A percentile compares a stretch with the other conserved stretches of the same genome.
Conservation (phyloP, 2,888 invertebrate genomes). For the Synergus itoensis region DNA sequence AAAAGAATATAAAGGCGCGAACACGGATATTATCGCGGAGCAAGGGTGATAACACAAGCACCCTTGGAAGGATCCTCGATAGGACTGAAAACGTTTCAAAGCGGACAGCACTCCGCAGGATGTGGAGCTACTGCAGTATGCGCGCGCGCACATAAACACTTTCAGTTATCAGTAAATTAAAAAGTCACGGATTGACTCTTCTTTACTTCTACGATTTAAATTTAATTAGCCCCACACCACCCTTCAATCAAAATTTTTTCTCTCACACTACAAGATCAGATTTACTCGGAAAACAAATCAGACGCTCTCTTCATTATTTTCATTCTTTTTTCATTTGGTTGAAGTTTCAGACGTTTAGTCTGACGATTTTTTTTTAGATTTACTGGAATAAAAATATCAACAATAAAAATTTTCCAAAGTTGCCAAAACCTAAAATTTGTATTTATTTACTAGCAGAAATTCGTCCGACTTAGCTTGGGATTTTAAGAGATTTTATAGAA, state of each 20-base stretch:
- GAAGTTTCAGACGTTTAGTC: too few species aligned
- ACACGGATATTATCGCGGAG: slow-evolving; percentile 41
- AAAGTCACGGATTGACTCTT: background rate
- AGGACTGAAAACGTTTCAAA: slow-evolving; percentile 68
- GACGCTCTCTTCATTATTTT: background rate
- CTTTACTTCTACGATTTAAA: background rate
- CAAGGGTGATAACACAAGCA: slow-evolving; percentile 60
- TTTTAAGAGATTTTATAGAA: too few species aligned
- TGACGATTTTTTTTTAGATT: too few species aligned
- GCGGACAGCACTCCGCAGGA: slow-evolving; percentile 66
- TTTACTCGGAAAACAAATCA: background rate
- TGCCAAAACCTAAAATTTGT: too few species aligned
- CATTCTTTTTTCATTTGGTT: background rate
- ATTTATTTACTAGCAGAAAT: too few species aligned
- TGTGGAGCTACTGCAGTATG: slow-evolving; percentile 58
- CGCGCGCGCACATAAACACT: slow-evolving; percentile 65
- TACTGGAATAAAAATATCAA: too few species aligned
- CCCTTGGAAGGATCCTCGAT: slow-evolving; percentile 69
- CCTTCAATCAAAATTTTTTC: too few species aligned
- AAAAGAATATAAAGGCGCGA: slow-evolving; percentile 38
- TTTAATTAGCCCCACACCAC: background rate
- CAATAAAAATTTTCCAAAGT: too few species aligned
- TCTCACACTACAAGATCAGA: background rate
- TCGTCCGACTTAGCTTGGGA: too few species aligned
- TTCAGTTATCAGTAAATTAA: slow-evolving; percentile 25